These are phyloP conservation scores for Chironomus striatipennis DNA, from an alignment of 1,140 invertebrate genomes.

Conservation along the genomic window DNA sequence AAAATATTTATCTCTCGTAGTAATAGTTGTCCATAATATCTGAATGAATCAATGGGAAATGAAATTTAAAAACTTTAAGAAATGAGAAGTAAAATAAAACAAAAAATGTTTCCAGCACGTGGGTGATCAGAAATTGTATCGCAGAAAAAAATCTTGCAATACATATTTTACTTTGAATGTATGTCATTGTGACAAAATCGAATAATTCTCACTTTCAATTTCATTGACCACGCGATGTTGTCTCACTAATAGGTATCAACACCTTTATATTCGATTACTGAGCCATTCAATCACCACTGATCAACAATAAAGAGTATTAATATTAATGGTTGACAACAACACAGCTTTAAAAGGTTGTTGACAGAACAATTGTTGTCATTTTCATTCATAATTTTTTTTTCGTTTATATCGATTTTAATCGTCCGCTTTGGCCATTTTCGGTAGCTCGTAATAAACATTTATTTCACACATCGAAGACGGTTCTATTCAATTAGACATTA, in stretches of 20 bases:
- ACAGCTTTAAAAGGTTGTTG: background rate
- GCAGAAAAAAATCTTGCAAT: too few species aligned
- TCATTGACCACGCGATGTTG: conserved; percentile 6
- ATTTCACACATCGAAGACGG: background rate
- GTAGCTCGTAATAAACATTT: background rate
- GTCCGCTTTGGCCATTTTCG: background rate
- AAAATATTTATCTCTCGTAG: background rate
- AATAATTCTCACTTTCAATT: conserved; percentile 18
- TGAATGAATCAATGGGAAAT: background rate
- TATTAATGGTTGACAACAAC: background rate
- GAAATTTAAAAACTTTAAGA: background rate
- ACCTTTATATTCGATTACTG: background rate
- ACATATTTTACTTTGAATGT: too few species aligned
- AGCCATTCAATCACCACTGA: background rate
- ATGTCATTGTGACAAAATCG: background rate
- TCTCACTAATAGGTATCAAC: background rate
- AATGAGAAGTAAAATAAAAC: background rate
- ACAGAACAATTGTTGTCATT: conserved; percentile 13
- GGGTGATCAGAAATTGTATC: too few species aligned
- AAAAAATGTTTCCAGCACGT: too few species aligned
- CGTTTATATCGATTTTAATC: too few species aligned
- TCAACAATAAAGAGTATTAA: background rate
- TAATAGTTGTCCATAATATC: background rate
- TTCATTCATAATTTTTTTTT: background rate
- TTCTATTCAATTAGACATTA: background rate